A percentile compares a stretch with the other conserved stretches of the same genome.
Evolutionary conservation across 1,140 invertebrate species (phyloP).

Genomic region (Saccostrea echinata): DNA sequence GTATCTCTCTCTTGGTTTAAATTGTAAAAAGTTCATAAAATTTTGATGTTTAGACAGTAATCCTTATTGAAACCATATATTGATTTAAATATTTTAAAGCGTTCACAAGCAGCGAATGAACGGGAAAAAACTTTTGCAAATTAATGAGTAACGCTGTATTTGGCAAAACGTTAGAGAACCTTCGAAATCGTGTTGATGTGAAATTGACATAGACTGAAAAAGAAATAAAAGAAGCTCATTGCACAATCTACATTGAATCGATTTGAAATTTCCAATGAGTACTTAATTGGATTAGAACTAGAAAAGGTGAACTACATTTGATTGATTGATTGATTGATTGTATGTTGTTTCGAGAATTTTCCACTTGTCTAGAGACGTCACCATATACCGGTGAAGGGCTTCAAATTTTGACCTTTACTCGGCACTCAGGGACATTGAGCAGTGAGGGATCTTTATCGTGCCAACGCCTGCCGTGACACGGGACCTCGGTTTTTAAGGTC

Average conservation of each 20-base stretch:
- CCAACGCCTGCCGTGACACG: no score
- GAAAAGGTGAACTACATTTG: no score
- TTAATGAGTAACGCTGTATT: constrained; percentile 80
- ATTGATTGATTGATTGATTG: no score
- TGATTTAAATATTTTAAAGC: constrained; percentile 62
- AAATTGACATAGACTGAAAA: constrained; percentile 43
- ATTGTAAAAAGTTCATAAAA: constrained; percentile 49
- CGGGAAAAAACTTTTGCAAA: constrained; percentile 81
- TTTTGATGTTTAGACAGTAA: constrained; percentile 53
- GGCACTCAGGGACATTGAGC: no score
- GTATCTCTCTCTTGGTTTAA: constrained; percentile 48
- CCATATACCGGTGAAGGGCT: no score
- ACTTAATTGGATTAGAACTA: constrained; percentile 60
- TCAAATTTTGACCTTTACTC: no score
- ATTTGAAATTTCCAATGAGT: constrained; percentile 17
- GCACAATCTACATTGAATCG: not conserved
- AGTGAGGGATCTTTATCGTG: no score
- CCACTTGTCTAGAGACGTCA: no score
- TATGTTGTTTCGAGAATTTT: no score
- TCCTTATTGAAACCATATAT: constrained; percentile 60
- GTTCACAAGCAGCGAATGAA: constrained; percentile 75
- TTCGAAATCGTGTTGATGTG: constrained; percentile 38
- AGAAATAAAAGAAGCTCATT: constrained; percentile 51
- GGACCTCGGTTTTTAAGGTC: no score
- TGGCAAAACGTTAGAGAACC: constrained; percentile 50